Base-by-base conservation (phyloP, 2,888 invertebrate genomes). In the Cinara cedri region DNA sequence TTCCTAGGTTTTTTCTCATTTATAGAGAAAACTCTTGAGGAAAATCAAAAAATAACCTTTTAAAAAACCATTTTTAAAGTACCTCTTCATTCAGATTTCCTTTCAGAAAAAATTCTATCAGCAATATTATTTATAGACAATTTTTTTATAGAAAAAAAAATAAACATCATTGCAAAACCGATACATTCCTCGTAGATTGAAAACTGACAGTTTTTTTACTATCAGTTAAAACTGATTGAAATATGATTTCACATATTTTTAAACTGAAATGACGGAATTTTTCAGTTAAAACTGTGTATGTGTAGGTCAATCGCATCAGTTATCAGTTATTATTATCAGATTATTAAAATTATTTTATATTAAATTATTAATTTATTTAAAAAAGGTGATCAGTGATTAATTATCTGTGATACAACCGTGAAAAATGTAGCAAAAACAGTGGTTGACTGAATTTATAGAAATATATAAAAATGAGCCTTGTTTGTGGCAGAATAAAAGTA, bases 391-490 rank as follows among this genome's bases (percentile, higher is more conserved):
- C 13, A 54, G n/a, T 19, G 54, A 54, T 44, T 19, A 11, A 10
- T 19, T 65, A 65, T 65, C 44, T 65, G 62, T 62, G n/a, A 65
- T n/a, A 62, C 19, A 26, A 14, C 9, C 54, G 54, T n/a, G 54
- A 66, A 66, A 51, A 51, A 68, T 68, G 66, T 51, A 24, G 24
- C 51, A 68, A 68, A 68, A 51, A 49, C n/a, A 68, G 46, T 68
- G 66, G 26, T 66, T 66, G 49, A 49, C 19, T n/a, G 66, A 68
- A 13, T 68, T 68, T 46, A 68, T 68, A 13, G 66, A 68, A 26
- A 9, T 49, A 51, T 26, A 68, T 21, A 65, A 65, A 65, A 65
- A 65, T 65, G 65, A 65, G 65, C 65, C 46, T 65, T 65, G 65
- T 26, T 65, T 65, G 16, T 65, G 65, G 46, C 65, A 24, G 26